Evolutionary conservation across 23 tunicate genomes (phyloP), one percentile per base, ranked within the genome.

Genomic region (Halocynthia aurantium): DNA sequence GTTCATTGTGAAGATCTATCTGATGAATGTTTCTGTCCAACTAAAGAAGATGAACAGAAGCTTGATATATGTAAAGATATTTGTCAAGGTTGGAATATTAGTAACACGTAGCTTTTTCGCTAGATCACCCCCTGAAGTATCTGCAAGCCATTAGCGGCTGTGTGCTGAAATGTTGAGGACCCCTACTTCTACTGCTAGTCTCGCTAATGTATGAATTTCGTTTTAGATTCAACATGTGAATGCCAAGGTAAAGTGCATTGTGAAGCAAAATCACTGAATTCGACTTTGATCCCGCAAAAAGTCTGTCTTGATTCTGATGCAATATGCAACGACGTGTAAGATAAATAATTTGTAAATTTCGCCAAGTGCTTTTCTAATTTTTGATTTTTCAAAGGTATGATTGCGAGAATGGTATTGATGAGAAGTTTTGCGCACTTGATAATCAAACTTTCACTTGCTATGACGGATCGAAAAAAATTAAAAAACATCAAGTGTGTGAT

Each of bases 1-100:
- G 71, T 87, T 52, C 83, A 87, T 71, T 87, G 94, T 51, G 22
- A 61, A 7, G 94, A 87, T 71, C 57, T 87, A 8, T 82, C 94
- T 18, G 94, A 87, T 72, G 94, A 87, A 71, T 87, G 94, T 51
- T 61, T 87, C 54, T 87, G 94, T 52, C 12, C 77, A 0, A 8
- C 65, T 6, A 69, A 80, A 22, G 52, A 52, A 5, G 55, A 17
- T 0, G 12, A 72, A 44, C 71, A 70, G 5, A 82, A 51, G 52
- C 87, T 80, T 49, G 55, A 52, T n/a, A 64, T 87, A 13, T 87
- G 94, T 62, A 22, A 82, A 8, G 56, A 80, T 53, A 53, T 87
- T 6, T 87, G 94, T 69, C 51, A 87, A 67, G 72, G 94, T 87
- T 62, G 82, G 67, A 12, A 70, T 40, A 12, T 72, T 72, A 1